A percentile compares a stretch with the other conserved stretches of the same genome.
Evolutionary conservation across 1,140 invertebrate genomes (phyloP).

Genomic region (Halyomorpha halys): DNA sequence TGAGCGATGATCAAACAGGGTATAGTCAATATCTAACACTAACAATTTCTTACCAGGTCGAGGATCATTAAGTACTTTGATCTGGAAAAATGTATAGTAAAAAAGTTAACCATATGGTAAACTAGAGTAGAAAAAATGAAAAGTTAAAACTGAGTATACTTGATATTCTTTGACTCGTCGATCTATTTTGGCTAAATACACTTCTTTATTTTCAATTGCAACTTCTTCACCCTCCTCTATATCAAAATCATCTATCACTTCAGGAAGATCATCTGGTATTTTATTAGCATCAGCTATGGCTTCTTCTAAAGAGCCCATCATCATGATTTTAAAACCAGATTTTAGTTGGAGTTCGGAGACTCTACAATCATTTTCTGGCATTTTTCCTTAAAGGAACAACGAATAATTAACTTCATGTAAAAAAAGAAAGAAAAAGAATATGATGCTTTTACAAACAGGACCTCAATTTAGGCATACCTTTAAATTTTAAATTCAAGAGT

Average conservation of each 20-base stretch:
- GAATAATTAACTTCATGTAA: constrained; percentile 3
- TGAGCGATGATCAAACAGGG: constrained; percentile 89
- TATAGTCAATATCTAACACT: constrained; percentile 95
- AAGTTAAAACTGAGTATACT: constrained; percentile 22
- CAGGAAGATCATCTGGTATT: constrained; percentile 66
- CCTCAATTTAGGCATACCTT: constrained; percentile 49
- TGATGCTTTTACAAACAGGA: not conserved
- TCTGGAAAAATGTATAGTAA: constrained; percentile 37
- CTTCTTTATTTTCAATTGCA: constrained; percentile 68
- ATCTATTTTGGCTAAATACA: constrained; percentile 54
- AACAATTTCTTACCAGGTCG: constrained; percentile 77
- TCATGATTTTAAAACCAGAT: constrained; percentile 87
- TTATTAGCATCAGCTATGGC: constrained; percentile 72
- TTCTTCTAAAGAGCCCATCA: constrained; percentile 91
- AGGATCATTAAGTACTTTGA: constrained; percentile 70
- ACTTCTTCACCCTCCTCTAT: constrained; percentile 79
- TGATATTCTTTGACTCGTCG: constrained; percentile 73
- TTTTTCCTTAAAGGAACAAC: constrained; percentile 53
- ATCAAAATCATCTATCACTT: constrained; percentile 78
- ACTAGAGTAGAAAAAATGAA: not conserved
- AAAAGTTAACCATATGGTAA: not conserved
- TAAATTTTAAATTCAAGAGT: constrained; percentile 80
- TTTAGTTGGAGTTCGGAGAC: constrained; percentile 64
- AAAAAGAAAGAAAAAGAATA: not conserved
- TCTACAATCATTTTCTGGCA: constrained; percentile 60